A percentile compares a stretch with the other conserved stretches of the same genome.
Conservation (phyloP, 2,888 invertebrate genomes). For the Drosophila anceps region DNA sequence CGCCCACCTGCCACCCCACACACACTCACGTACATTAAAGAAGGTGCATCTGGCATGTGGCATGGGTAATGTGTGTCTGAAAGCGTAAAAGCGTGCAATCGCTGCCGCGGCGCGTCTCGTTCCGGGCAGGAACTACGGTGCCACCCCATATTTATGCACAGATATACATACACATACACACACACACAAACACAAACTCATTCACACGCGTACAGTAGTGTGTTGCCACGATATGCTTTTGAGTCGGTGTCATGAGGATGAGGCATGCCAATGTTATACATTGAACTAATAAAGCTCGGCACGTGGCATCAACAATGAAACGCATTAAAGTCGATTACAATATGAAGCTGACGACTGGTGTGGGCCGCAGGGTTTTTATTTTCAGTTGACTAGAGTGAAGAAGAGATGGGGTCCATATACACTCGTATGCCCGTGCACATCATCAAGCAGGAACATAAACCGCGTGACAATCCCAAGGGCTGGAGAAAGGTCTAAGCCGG, state of each 20-base stretch:
- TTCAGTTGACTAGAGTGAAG: conserved; percentile 10
- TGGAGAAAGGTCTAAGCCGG: conserved; percentile 20
- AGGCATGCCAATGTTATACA: conserved; percentile 73
- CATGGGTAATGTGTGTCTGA: conserved; percentile 68
- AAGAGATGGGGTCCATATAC: conserved; percentile 12
- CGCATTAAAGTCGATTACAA: conserved; percentile 86
- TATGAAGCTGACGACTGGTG: conserved; percentile 64
- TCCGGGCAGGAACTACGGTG: conserved; percentile 39
- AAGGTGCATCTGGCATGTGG: conserved; percentile 58
- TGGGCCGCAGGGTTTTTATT: conserved; percentile 26
- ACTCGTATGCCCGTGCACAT: conserved; percentile 35
- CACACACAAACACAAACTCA: neutral
- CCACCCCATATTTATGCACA: conserved; percentile 35
- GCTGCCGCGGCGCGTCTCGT: conserved; percentile 58
- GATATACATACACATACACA: conserved; percentile 30
- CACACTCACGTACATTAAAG: conserved; percentile 3
- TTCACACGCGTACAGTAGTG: conserved; percentile 23
- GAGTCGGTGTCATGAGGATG: conserved; percentile 44
- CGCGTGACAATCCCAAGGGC: conserved; percentile 20
- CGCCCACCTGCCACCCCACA: conserved; percentile 21
- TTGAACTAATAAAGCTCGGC: conserved; percentile 86
- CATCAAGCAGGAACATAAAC: conserved; percentile 63
- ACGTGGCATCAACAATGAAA: conserved; percentile 86
- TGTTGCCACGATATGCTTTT: conserved; percentile 25
- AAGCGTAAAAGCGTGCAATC: conserved; percentile 85